A percentile compares a stretch with the other conserved stretches of the same genome.
phyloP scores from a whole-genome alignment of 1,140 invertebrate species.

The Euura lappo region DNA sequence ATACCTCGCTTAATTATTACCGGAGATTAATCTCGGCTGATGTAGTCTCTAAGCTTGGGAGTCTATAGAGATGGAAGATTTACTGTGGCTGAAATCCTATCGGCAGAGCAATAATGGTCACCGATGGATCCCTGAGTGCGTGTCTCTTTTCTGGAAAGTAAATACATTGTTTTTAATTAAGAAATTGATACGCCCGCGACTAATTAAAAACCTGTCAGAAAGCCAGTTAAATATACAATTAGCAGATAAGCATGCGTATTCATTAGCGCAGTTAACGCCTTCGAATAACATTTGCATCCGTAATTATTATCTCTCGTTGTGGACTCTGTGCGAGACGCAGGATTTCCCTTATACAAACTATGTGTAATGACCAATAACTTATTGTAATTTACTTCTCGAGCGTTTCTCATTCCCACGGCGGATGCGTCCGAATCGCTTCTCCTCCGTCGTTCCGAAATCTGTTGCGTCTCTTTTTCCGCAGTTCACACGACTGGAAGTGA shows the following conservation, averaged over 20 bases:
- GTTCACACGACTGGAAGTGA: not conserved
- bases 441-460: too few relatives aligned
- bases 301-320: constrained; percentile 6
- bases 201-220: constrained; percentile 1
- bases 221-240: constrained; percentile 6
- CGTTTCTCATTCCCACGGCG: not conserved
- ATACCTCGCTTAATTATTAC: not conserved
- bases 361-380: constrained; percentile 10
- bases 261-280: not conserved
- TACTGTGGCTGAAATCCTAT: too few relatives aligned
- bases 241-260: constrained; percentile 4
- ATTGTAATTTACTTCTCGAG: constrained; percentile 5
- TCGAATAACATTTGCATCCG: constrained; percentile 11
- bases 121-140: too few relatives aligned
- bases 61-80: too few relatives aligned
- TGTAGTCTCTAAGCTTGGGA: not conserved
- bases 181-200: constrained; percentile 6
- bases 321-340: not conserved
- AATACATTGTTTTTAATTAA: constrained; percentile 5
- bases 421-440: not conserved
- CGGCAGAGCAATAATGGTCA: not conserved
- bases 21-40: constrained; percentile 1
- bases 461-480: too few relatives aligned
- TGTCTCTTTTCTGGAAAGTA: not conserved
- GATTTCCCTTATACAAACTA: not conserved